Evolutionary conservation across 2,888 invertebrate genomes (phyloP).

Genomic region (Acronicta alni): DNA sequence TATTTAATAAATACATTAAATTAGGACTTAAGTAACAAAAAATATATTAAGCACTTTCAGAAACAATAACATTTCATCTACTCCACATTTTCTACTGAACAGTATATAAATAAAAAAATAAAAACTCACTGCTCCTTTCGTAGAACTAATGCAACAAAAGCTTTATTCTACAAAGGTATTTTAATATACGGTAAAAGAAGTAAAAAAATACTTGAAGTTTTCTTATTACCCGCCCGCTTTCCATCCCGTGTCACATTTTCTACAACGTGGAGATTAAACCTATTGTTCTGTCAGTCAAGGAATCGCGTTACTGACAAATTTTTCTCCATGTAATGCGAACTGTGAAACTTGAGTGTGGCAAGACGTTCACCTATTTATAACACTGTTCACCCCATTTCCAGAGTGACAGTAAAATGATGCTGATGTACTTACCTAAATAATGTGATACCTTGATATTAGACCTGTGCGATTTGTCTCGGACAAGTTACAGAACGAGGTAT

Average conservation of each 20-base stretch:
- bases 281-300: conserved; percentile 83
- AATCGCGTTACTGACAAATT: conserved; percentile 82
- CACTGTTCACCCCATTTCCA: conserved; percentile 72
- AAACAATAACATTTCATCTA: neutral
- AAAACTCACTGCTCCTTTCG: conserved; percentile 23
- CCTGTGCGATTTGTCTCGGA: conserved; percentile 44
- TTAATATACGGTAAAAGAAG: conserved; percentile 47
- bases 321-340: conserved; percentile 75
- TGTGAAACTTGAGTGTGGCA: conserved; percentile 75
- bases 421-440: conserved; percentile 68
- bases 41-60: neutral
- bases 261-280: conserved; percentile 80
- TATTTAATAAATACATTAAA: too few species aligned
- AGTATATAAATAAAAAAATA: conserved; percentile 2
- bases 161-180: conserved; percentile 35
- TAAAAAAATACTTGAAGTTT: conserved; percentile 55
- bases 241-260: conserved; percentile 72
- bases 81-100: neutral
- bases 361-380: conserved; percentile 80
- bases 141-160: conserved; percentile 40
- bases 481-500: conserved; percentile 38
- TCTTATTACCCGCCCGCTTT: conserved; percentile 61
- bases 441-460: conserved; percentile 56
- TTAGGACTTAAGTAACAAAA: too few species aligned
- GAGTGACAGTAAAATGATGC: conserved; percentile 74